Evolutionary conservation across 2,113 vertebrate species (phyloP), one percentile per base, ranked within the genome.

Genomic region (Ornithorhynchus anatinus): DNA sequence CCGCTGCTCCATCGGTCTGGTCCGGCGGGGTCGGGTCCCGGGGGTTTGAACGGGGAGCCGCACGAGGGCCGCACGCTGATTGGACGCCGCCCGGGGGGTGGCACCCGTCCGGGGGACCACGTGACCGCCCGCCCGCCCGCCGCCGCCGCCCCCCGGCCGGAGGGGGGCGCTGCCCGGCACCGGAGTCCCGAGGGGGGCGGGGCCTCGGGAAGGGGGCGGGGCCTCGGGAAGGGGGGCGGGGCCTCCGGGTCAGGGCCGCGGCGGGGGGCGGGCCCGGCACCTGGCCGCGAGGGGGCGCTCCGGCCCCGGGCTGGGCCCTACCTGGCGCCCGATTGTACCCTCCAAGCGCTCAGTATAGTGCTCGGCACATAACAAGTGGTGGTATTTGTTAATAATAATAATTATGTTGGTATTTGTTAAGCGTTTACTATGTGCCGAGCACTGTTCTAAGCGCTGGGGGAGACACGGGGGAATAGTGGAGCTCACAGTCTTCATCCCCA

Each of bases 31-130:
- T 16, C 14, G 13, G 15, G 9, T 1, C 9, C 12, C 10, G 11
- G 16, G 69, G 67, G 68, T 93, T 94, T 89, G 91, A 94, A 93
- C 91, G 31, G 1, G 1, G 58, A 23, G 51, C 57, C 52, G 8
- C 1, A 1, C 2, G 32, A 8, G 9, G 6, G 38, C 56, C 13
- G 32, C 13, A 3, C 56, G 5, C 61, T 60, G 71, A 92, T 91
- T 93, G 92, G 92, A 0, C 38, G 13, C 6, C n/a, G n/a, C n/a
- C n/a, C n/a, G n/a, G n/a, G 3, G 0, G 0, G 0, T 0, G 4
- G 2, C 87, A 85, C 88, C 84, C 88, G 84, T 84, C 7, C 0
- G 59, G 52, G 72, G 54, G 16, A 42, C n/a, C 6, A 11, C 11
- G 64, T 69, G 62, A 61, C 45, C 23, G 23, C 23, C 15, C 15